Evolutionary conservation across 2,113 vertebrate species (phyloP).

Genomic region (Lycaon pictus): DNA sequence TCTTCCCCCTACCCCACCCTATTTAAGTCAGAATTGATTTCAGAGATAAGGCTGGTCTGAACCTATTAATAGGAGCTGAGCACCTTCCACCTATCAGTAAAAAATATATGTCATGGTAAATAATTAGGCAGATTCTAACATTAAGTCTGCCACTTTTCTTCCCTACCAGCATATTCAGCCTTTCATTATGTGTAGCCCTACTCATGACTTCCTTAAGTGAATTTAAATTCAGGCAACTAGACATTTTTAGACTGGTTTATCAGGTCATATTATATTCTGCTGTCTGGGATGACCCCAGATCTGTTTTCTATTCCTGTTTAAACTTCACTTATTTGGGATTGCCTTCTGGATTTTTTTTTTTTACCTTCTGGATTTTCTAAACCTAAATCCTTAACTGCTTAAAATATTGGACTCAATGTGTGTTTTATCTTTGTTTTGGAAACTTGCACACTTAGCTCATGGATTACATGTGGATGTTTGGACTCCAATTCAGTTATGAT

Average conservation of each 20-base stretch:
- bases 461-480: background rate
- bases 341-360: background rate
- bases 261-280: background rate
- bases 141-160: background rate
- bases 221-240: background rate
- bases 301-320: background rate
- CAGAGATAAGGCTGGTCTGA: background rate
- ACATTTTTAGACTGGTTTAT: background rate
- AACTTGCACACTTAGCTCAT: background rate
- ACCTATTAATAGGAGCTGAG: background rate
- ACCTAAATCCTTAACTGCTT: background rate
- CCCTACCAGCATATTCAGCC: background rate
- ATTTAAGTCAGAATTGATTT: background rate
- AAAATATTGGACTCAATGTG: background rate
- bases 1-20: background rate
- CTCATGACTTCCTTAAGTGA: background rate
- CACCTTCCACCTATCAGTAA: background rate
- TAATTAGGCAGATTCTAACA: background rate
- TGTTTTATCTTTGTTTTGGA: conserved; percentile 38
- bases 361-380: background rate
- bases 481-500: background rate
- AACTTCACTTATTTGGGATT: background rate
- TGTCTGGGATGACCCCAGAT: background rate
- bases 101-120: accelerated
- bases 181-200: background rate